Base-by-base conservation (phyloP, 2,797 vertebrate species). In the Smutsia gigantea region DNA sequence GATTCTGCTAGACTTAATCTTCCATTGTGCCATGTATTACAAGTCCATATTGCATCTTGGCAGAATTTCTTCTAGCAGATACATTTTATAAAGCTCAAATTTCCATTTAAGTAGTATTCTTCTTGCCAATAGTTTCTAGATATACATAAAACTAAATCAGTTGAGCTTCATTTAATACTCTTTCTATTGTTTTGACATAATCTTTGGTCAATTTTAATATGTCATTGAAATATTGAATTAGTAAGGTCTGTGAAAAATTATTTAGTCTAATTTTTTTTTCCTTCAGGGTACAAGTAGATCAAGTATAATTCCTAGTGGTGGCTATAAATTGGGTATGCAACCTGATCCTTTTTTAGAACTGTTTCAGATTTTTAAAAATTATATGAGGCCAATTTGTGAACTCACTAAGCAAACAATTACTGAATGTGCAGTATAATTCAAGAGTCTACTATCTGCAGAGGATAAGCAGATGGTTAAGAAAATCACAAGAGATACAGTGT, bases 141-240 rank as follows among this genome's bases (percentile, higher is more conserved):
- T 74, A 82, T 31, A 49, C 19, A 71, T 88, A 89, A 94, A 91
- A 79, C 49, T 34, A 92, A 93, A 66, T 79, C 42, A 53, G 14
- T 17, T 59, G 53, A 12, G 2, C 2, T 46, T 87, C 7, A 77
- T 29, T n/a, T 71, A 66, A 88, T 61, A 71, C 3, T 29, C 57
- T 37, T 10, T n/a, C 72, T 17, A 59, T 23, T 96, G 29, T 89
- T 94, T 79, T 71, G 13, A 78, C 5, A 82, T 85, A 94, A 78
- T 7, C 61, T 87, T 9, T 71, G 46, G 94, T 90, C 9, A 21
- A 55, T 90, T 87, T 75, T 82, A 94, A n/a, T 82, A 51, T 66
- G 8, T n/a, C 19, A 79, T 66, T 17, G 23, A 87, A 90, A 31
- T 21, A 13, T 23, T 77, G 14, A 87, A 90, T 75, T 77, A 94